These are phyloP conservation scores for Wasmannia auropunctata DNA, from an alignment of 1,140 invertebrate genomes.

Conservation along the genomic window DNA sequence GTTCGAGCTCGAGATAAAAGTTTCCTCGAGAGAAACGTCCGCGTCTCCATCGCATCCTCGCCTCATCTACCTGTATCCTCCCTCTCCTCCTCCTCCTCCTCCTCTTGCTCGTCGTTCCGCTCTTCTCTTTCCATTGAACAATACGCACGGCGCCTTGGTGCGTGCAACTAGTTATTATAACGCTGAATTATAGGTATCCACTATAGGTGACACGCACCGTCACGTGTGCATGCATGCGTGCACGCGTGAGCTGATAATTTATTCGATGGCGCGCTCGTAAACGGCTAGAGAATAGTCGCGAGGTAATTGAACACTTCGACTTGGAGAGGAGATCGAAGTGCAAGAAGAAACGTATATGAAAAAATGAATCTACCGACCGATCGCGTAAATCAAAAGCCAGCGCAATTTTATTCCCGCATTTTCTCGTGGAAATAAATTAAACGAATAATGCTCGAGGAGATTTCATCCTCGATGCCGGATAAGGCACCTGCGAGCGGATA, in stretches of 20 bases:
- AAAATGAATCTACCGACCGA: background rate
- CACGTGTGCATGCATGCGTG: constrained; percentile 28
- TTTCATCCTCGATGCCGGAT: constrained; percentile 53
- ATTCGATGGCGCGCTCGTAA: constrained; percentile 48
- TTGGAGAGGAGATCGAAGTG: background rate
- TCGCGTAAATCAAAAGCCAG: constrained; percentile 19
- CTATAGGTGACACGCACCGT: constrained; percentile 68
- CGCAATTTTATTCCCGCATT: constrained; percentile 2
- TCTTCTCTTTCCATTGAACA: constrained; percentile 70
- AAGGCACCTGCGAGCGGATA: constrained; percentile 69
- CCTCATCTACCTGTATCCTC: constrained; percentile 10
- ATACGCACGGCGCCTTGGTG: constrained; percentile 70
- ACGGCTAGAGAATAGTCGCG: constrained; percentile 13
- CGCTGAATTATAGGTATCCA: constrained; percentile 73
- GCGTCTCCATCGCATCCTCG: constrained; percentile 20
- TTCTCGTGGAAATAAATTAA: background rate
- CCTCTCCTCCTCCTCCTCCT: background rate
- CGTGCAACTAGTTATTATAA: constrained; percentile 76
- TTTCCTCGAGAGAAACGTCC: constrained; percentile 55
- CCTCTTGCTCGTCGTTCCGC: constrained; percentile 12
- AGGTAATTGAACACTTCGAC: constrained; percentile 20
- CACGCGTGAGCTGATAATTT: constrained; percentile 63
- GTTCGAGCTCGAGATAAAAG: constrained; percentile 72
- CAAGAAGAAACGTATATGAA: background rate
- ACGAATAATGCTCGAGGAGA: background rate